Evolutionary conservation across 2,797 vertebrate species (phyloP).

Genomic region (Acrossocheilus fasciatus): DNA sequence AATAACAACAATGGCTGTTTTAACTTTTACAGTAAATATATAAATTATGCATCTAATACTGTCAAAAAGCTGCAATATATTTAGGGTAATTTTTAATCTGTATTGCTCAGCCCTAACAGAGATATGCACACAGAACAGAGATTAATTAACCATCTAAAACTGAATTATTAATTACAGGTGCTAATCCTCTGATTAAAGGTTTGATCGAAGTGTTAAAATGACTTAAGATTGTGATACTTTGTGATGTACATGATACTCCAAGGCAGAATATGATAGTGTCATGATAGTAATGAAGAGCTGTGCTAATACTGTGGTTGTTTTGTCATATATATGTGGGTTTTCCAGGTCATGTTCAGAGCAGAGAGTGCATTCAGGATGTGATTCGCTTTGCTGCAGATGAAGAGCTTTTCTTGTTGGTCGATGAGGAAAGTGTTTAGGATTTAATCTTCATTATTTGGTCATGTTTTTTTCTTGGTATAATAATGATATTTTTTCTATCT

Average conservation of each 20-base stretch:
- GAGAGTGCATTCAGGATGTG: slow-evolving; percentile 81
- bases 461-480: background rate
- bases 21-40: too few species aligned
- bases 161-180: too few species aligned
- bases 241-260: background rate
- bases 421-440: slow-evolving; percentile 78
- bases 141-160: too few species aligned
- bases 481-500: background rate
- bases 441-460: background rate
- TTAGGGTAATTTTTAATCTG: too few species aligned
- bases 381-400: slow-evolving; percentile 85
- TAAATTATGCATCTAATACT: too few species aligned
- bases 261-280: background rate
- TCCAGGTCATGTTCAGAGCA: slow-evolving; percentile 86
- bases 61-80: too few species aligned
- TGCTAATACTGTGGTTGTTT: background rate
- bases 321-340: background rate
- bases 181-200: too few species aligned
- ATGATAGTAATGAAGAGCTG: background rate
- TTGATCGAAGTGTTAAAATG: too few species aligned
- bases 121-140: too few species aligned
- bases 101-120: too few species aligned
- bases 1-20: too few species aligned
- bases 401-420: slow-evolving; percentile 82
- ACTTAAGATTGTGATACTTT: too few species aligned